These are phyloP conservation scores for Pogona vitticeps DNA, from an alignment of 2,113 vertebrate genomes.

Conservation along the genomic window DNA sequence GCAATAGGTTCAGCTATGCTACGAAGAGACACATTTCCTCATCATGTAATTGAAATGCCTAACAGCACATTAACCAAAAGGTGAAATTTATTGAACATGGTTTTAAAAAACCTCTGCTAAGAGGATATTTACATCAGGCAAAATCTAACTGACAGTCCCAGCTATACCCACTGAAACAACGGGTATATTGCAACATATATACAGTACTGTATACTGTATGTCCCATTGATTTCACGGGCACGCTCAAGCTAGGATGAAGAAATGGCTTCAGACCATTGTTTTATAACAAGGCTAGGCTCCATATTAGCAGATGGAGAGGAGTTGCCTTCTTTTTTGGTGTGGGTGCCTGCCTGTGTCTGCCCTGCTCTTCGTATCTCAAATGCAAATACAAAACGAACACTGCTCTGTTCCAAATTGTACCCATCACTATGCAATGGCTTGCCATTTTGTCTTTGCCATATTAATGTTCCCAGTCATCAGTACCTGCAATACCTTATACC, in stretches of 20 bases:
- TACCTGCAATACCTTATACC: background rate
- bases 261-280: no score
- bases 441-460: background rate
- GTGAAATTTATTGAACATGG: slow-evolving; percentile 13
- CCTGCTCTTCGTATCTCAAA: no score
- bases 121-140: background rate
- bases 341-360: background rate
- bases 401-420: background rate
- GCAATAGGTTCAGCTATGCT: slow-evolving; percentile 21
- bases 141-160: no score
- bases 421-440: background rate
- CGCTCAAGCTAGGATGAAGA: no score
- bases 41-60: slow-evolving; percentile 19
- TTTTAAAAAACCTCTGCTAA: background rate
- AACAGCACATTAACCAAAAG: background rate
- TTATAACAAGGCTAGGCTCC: background rate
- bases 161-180: no score
- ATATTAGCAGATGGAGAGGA: background rate
- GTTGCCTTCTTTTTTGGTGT: background rate
- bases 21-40: slow-evolving; percentile 34
- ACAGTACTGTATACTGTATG: no score
- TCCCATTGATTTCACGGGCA: no score
- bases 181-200: no score
- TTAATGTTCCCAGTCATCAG: background rate
- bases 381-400: background rate